These are phyloP conservation scores for Coregonus sp. DNA, from an alignment of 2,797 vertebrate genomes.

Conservation along the genomic window DNA sequence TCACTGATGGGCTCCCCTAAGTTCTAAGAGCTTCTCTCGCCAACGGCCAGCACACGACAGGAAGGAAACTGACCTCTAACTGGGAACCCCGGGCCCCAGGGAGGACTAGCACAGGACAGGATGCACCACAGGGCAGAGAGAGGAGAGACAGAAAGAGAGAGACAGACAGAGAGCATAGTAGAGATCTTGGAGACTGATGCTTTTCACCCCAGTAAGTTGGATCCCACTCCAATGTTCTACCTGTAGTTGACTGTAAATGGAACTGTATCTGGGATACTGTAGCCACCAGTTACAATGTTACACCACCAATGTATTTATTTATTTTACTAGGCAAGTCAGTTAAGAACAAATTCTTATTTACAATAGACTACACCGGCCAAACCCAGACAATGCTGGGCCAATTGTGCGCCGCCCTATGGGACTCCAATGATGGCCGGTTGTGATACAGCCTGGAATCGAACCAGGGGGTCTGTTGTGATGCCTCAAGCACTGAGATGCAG, in stretches of 20 bases:
- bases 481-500: no score
- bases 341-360: no score
- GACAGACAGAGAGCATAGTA: not conserved
- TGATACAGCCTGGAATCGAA: no score
- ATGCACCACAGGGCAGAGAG: conserved; percentile 13
- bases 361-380: no score
- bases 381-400: no score
- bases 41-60: conserved; percentile 1
- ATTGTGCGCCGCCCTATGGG: no score
- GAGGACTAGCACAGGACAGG: conserved; percentile 26
- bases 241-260: not conserved
- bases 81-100: conserved; percentile 24
- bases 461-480: no score
- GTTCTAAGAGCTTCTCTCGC: conserved; percentile 1
- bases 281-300: not conserved
- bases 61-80: conserved; percentile 15
- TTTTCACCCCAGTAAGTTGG: not conserved
- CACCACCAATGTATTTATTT: not conserved
- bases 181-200: not conserved
- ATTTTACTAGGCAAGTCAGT: no score
- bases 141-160: conserved; percentile 1
- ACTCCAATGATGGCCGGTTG: no score
- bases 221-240: not conserved
- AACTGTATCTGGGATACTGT: not conserved
- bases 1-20: conserved; percentile 6